Evolutionary conservation across 2,113 vertebrate species (phyloP).

Genomic region (Copsychus sechellarum): DNA sequence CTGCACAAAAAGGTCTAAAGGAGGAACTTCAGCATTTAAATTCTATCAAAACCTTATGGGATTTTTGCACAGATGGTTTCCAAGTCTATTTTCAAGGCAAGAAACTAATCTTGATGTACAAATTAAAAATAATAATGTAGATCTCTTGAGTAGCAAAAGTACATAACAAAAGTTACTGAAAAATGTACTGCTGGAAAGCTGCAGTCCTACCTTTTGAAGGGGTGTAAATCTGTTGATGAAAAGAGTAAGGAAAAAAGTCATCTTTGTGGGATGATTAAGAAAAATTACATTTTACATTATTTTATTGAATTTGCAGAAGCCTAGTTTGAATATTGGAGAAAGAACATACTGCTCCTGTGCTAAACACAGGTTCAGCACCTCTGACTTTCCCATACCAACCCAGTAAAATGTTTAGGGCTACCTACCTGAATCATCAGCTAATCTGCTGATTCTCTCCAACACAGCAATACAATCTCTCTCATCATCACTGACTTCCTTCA

Average conservation of each 20-base stretch:
- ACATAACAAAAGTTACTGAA: neutral
- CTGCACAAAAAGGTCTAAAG: neutral
- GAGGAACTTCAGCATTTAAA: neutral
- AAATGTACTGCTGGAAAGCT: neutral
- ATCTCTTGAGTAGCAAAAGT: neutral
- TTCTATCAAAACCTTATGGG: neutral
- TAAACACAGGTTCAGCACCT: neutral
- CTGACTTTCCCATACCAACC: neutral
- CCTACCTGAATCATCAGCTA: constrained; percentile 89
- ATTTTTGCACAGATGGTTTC: neutral
- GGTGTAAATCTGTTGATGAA: neutral
- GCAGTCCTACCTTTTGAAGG: neutral
- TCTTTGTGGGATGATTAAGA: neutral
- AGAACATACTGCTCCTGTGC: neutral
- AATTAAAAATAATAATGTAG: neutral
- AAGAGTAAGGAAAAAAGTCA: neutral
- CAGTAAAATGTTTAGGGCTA: neutral
- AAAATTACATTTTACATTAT: neutral
- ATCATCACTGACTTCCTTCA: constrained; percentile 89
- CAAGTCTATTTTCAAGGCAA: neutral
- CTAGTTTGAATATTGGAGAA: neutral
- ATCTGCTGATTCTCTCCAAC: constrained; percentile 86
- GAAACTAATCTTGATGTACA: neutral
- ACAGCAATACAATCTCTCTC: constrained; percentile 88
- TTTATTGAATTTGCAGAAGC: neutral